A percentile compares a stretch with the other conserved stretches of the same genome.
These are phyloP conservation scores for Crotalus viridis DNA, from an alignment of 2,113 vertebrate genomes.

Conservation along the genomic window DNA sequence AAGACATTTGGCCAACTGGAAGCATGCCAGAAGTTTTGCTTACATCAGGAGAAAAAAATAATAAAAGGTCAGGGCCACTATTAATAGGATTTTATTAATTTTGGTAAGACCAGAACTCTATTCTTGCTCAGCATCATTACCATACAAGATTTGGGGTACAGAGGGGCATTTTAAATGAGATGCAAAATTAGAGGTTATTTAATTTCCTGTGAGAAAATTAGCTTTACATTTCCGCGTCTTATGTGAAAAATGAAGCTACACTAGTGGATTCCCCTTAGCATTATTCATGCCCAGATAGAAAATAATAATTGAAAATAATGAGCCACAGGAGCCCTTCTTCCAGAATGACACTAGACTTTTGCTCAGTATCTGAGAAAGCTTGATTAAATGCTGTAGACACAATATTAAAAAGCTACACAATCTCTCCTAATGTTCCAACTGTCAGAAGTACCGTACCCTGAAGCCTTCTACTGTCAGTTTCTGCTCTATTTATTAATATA, in stretches of 20 bases:
- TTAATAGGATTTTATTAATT: neutral
- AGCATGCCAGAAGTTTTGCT: neutral
- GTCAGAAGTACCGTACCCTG: neutral
- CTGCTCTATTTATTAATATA: neutral
- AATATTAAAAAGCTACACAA: neutral
- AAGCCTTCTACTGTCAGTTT: neutral
- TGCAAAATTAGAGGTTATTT: neutral
- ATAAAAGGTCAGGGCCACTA: neutral
- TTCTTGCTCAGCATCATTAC: neutral
- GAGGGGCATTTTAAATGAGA: constrained; percentile 21
- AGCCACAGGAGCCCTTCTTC: neutral
- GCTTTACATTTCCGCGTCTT: neutral
- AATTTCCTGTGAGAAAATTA: constrained; percentile 31
- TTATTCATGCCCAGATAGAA: neutral
- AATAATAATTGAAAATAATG: constrained; percentile 21
- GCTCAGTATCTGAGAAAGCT: neutral
- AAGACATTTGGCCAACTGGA: neutral
- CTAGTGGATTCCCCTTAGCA: neutral
- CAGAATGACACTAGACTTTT: neutral
- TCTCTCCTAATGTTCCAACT: neutral
- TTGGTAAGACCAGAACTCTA: neutral
- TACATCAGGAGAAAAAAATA: neutral
- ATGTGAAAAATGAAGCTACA: neutral
- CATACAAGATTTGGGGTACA: neutral
- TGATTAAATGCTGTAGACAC: neutral